These are phyloP conservation scores for Schrankia costaestrigalis DNA, from an alignment of 2,888 invertebrate genomes.

Conservation along the genomic window DNA sequence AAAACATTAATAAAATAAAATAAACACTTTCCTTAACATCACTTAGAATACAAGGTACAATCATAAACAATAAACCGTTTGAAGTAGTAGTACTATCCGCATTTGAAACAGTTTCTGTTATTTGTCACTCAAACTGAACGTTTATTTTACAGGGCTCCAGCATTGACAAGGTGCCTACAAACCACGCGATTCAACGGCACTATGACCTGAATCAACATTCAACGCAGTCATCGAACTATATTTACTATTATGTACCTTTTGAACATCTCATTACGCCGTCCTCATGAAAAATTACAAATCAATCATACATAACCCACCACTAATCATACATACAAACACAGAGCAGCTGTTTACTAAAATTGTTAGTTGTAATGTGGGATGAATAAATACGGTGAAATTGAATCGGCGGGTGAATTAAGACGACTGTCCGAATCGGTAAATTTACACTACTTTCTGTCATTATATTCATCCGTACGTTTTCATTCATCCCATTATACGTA, in stretches of 20 bases:
- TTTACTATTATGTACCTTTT: slow-evolving; percentile 50
- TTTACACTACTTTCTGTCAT: too few species aligned
- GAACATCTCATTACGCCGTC: slow-evolving; percentile 55
- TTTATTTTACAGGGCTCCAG: slow-evolving; percentile 70
- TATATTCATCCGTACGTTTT: too few species aligned
- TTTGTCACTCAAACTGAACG: slow-evolving; percentile 24
- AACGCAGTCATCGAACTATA: slow-evolving; percentile 38
- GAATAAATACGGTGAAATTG: too few species aligned
- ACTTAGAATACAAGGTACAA: slow-evolving; percentile 25
- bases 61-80: slow-evolving; percentile 44
- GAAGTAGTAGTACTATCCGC: slow-evolving; percentile 29
- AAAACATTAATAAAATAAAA: slow-evolving; percentile 26
- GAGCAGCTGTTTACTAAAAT: slow-evolving; percentile 47
- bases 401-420: too few species aligned
- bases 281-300: slow-evolving; percentile 47
- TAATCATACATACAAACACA: slow-evolving; percentile 27
- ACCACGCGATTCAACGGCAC: slow-evolving; percentile 65
- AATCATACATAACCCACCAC: slow-evolving; percentile 29
- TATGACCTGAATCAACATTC: slow-evolving; percentile 57
- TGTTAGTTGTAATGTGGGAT: too few species aligned
- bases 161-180: slow-evolving; percentile 72
- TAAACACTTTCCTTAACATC: slow-evolving; percentile 35
- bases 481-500: too few species aligned
- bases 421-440: too few species aligned
- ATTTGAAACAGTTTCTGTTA: slow-evolving; percentile 6